Percentiles rank a stretch among this genome's conserved stretches.
Evolutionary conservation across 2,797 vertebrate species (phyloP).

Genomic region (Tolypeutes matacus): DNA sequence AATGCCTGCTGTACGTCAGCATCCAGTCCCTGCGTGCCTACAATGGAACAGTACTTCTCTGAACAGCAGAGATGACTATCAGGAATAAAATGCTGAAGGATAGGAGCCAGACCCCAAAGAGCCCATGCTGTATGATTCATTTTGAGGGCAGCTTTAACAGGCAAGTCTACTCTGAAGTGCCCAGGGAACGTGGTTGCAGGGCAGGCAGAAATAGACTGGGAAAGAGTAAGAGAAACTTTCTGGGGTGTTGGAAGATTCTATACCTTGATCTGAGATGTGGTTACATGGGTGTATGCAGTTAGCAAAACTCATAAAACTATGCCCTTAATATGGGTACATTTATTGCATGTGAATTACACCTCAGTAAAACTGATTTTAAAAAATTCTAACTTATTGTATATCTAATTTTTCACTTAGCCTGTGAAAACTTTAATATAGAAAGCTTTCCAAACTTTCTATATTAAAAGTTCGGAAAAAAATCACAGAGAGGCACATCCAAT

Average conservation of each 20-base stretch:
- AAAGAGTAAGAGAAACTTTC: too few species aligned
- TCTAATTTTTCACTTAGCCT: not conserved
- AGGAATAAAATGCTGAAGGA: too few species aligned
- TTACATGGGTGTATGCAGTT: fast-evolving
- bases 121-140: too few species aligned
- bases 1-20: not conserved
- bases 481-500: not conserved
- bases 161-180: too few species aligned
- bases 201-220: too few species aligned
- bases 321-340: not conserved
- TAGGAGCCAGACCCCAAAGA: too few species aligned
- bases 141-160: too few species aligned
- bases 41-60: fast-evolving
- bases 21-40: not conserved
- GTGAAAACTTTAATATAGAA: not conserved
- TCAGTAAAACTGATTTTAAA: not conserved
- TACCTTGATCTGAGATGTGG: too few species aligned
- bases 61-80: not conserved
- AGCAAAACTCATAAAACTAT: too few species aligned
- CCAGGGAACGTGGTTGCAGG: too few species aligned
- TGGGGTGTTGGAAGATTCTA: too few species aligned
- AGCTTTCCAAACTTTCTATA: too few species aligned
- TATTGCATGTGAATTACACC: not conserved
- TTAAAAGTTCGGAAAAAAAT: not conserved
- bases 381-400: not conserved